Evolutionary conservation across 2,888 invertebrate genomes (phyloP).

Genomic region (Crematogaster levior): DNA sequence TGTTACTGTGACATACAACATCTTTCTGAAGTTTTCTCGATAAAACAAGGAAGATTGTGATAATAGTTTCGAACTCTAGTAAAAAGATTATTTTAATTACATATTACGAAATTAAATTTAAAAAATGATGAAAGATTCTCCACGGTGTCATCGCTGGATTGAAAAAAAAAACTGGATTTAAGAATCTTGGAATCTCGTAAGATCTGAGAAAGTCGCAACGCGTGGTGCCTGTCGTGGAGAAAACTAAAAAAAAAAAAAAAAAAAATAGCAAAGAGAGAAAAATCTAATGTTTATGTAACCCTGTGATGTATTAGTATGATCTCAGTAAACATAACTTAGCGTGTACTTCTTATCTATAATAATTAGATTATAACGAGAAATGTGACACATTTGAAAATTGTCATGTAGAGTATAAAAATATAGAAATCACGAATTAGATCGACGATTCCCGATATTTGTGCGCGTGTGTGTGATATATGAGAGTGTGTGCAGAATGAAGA

Average conservation of each 20-base stretch:
- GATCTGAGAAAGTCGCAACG: slow-evolving; percentile 55
- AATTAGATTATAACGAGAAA: slow-evolving; percentile 60
- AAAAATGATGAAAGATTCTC: background rate
- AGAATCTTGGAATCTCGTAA: slow-evolving; percentile 64
- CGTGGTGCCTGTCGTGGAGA: slow-evolving; percentile 61
- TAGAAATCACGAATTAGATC: slow-evolving; percentile 50
- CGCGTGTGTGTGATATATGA: slow-evolving; percentile 14
- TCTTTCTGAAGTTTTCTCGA: background rate
- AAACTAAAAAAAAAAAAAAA: slow-evolving; percentile 59
- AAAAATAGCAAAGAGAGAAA: slow-evolving; percentile 64
- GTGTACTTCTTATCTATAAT: slow-evolving; percentile 82
- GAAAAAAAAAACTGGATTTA: background rate
- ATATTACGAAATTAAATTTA: background rate
- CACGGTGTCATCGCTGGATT: slow-evolving; percentile 8
- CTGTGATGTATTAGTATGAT: slow-evolving; percentile 86
- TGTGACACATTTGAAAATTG: slow-evolving; percentile 34
- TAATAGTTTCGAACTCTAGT: background rate
- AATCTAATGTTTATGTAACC: slow-evolving; percentile 85
- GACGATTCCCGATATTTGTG: slow-evolving; percentile 25
- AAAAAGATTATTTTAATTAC: background rate
- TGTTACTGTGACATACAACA: background rate
- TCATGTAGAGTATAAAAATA: slow-evolving; percentile 30
- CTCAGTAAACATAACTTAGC: slow-evolving; percentile 85
- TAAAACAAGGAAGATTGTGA: background rate
- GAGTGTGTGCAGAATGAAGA: slow-evolving; percentile 55